A percentile compares a stretch with the other conserved stretches of the same genome.
Conservation (phyloP, 2,888 invertebrate species). For the Trisateles emortualis region DNA sequence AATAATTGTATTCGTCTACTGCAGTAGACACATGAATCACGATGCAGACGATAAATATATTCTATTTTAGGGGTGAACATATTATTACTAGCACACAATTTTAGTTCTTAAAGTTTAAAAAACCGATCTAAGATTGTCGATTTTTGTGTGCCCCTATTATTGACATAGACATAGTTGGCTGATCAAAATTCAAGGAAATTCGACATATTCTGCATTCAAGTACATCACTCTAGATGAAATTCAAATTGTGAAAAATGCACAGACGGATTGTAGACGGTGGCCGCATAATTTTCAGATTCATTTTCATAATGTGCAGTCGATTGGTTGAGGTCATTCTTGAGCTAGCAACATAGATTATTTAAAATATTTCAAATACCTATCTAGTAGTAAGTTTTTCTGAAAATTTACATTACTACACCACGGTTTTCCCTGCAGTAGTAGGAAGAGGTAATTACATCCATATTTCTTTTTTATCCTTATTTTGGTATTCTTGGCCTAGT, state of each 20-base stretch:
- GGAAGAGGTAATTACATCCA: background rate
- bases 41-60: conserved; percentile 77
- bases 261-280: conserved; percentile 70
- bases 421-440: no score
- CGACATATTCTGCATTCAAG: conserved; percentile 81
- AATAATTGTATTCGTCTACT: conserved; percentile 83
- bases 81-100: conserved; percentile 48
- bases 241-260: conserved; percentile 83
- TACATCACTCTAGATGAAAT: conserved; percentile 77
- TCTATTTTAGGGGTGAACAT: conserved; percentile 71
- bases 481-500: no score
- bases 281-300: conserved; percentile 84
- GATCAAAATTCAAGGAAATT: conserved; percentile 86
- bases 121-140: conserved; percentile 23
- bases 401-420: no score
- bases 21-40: conserved; percentile 83
- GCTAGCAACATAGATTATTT: conserved; percentile 27
- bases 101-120: conserved; percentile 41
- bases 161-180: conserved; percentile 69
- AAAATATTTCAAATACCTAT: background rate
- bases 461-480: no score
- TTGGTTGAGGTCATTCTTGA: conserved; percentile 74
- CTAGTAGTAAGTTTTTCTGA: background rate
- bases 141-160: conserved; percentile 56
- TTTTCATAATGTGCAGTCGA: conserved; percentile 83